Conservation (phyloP, 1,140 invertebrate genomes). For the Bicyclus anynana region DNA sequence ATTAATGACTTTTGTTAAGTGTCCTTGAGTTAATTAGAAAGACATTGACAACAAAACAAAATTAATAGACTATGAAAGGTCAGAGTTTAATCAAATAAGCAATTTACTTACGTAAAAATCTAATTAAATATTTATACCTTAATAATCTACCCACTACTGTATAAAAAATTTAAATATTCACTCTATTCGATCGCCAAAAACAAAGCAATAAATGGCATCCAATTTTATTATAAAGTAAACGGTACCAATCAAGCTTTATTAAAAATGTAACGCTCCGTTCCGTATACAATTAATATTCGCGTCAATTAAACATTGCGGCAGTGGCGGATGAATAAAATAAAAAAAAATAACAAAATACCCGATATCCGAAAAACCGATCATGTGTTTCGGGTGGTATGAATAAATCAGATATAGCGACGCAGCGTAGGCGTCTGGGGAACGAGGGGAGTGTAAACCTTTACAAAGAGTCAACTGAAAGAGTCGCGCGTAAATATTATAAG, state of each 20-base stretch:
- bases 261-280: constrained; percentile 33
- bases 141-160: background rate
- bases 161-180: too few species aligned
- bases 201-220: background rate
- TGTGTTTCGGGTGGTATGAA: constrained; percentile 70
- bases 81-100: background rate
- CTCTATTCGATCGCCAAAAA: background rate
- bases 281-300: constrained; percentile 37
- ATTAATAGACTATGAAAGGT: background rate
- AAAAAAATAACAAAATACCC: constrained; percentile 49
- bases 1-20: too few species aligned
- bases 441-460: constrained; percentile 62
- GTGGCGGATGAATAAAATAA: constrained; percentile 35
- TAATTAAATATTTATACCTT: background rate
- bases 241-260: constrained; percentile 23
- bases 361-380: constrained; percentile 65
- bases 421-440: constrained; percentile 55
- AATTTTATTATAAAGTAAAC: constrained; percentile 13
- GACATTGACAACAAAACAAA: background rate
- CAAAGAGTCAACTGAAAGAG: constrained; percentile 63
- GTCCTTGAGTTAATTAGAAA: background rate
- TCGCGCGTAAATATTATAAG: constrained; percentile 65
- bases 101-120: background rate
- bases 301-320: constrained; percentile 43
- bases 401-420: constrained; percentile 69